phyloP scores from a whole-genome alignment of 2,888 invertebrate species.

The Cabera pusaria region DNA sequence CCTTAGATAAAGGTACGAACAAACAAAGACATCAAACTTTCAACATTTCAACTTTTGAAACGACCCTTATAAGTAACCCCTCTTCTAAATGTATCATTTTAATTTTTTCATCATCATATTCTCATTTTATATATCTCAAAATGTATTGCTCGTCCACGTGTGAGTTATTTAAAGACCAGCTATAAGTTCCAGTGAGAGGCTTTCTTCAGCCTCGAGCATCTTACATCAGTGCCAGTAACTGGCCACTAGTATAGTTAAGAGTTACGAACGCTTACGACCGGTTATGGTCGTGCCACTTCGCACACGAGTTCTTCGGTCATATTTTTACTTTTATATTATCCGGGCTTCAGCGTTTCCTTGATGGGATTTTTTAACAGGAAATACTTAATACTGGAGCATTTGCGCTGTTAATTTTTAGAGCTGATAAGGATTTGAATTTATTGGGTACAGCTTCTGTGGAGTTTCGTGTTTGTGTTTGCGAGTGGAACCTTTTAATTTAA shows the following conservation, averaged over 20 bases:
- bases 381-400: slow-evolving; percentile 7
- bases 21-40: no score
- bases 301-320: slow-evolving; percentile 31
- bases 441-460: no score
- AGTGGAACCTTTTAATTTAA: no score
- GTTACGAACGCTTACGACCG: slow-evolving; percentile 54
- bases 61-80: no score
- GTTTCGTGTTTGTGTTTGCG: no score
- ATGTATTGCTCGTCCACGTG: no score
- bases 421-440: no score
- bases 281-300: slow-evolving; percentile 47
- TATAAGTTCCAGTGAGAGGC: slow-evolving; percentile 20
- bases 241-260: slow-evolving; percentile 35
- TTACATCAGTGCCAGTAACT: slow-evolving; percentile 71
- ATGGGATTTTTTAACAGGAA: slow-evolving; percentile 13
- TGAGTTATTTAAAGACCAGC: slow-evolving; percentile 12
- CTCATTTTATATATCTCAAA: no score
- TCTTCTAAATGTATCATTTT: no score
- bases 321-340: slow-evolving; percentile 38
- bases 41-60: no score
- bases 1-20: no score
- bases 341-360: slow-evolving; percentile 1
- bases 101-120: no score
- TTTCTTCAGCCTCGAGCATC: slow-evolving; percentile 40
- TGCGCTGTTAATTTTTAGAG: slow-evolving; percentile 2